Evolutionary conservation across 2,888 invertebrate species (phyloP), one percentile per base, ranked within the genome.

Genomic region (Philhelius pedissequus): DNA sequence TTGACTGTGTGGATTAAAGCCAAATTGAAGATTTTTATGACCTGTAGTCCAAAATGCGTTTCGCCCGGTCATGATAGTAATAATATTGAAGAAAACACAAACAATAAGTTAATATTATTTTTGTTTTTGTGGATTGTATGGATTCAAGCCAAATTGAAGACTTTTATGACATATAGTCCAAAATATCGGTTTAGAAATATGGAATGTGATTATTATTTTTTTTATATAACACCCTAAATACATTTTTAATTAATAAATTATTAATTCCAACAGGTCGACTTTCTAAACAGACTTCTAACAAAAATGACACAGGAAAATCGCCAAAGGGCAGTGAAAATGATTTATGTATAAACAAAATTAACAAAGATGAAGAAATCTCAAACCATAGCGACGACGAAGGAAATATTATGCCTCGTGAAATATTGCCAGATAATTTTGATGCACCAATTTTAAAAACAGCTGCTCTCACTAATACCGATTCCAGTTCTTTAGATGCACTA

Each of bases 381-480:
- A 62, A 9, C 9, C 52, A 48, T 4, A 20, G 48, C 20, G 64
- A 69, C 40, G 30, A 35, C n/a, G 52, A 48, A 43, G 40, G 9
- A 40, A 38, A 38, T 43, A 69, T 15, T 3, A 56, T 40, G 40
- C 22, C 48, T 15, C 35, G n/a, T 15, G 25, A 54, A 58, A 27
- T 5, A 7, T 56, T 60, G 2, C 40, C 64, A 32, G 32, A 22
- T 5, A 11, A 25, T 8, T 18, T 30, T 0, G 68, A 13, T 48
- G 32, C 70, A 56, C 8, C 77, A 6, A 3, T 71, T 2, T 15
- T 15, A 4, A 60, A 45, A 32, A 11, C 32, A 18, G 22, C 27
- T 52, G 15, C 18, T 22, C 18, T 8, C 22, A 22, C 13, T 1
- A 66, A 58, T 9, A 73, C 45, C 27, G 86, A 82, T 30, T 77